Conservation (phyloP, 1,140 invertebrate genomes). For the Aphelinus atriplicis region DNA sequence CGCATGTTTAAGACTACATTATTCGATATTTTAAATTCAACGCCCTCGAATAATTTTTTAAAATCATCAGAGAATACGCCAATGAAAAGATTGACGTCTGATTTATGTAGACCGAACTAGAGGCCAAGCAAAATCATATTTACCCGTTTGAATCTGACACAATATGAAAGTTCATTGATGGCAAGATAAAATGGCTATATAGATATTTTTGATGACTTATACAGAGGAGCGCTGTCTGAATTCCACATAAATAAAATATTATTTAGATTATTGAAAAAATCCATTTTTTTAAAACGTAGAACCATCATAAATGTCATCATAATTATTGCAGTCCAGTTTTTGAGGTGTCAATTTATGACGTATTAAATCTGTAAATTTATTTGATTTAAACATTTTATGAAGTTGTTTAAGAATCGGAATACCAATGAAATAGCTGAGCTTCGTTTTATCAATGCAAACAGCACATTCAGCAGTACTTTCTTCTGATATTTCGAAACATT, state of each 20-base stretch:
- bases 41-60: constrained; percentile 25
- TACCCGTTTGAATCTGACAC: constrained; percentile 36
- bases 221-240: constrained; percentile 36
- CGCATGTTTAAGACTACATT: neutral
- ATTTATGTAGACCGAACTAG: constrained; percentile 43
- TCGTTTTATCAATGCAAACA: neutral
- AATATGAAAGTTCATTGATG: constrained; percentile 43
- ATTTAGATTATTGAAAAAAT: neutral
- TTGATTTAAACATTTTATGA: neutral
- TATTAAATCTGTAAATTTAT: too few species aligned
- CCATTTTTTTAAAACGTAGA: neutral
- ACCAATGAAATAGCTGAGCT: neutral
- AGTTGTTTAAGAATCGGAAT: neutral
- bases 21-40: constrained; percentile 27
- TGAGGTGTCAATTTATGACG: neutral
- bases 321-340: neutral
- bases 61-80: constrained; percentile 26
- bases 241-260: constrained; percentile 14
- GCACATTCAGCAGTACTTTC: neutral
- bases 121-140: constrained; percentile 42
- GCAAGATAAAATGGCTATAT: constrained; percentile 50
- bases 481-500: neutral
- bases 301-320: constrained; percentile 3
- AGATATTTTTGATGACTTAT: constrained; percentile 49
- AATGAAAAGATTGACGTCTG: constrained; percentile 38